These are phyloP conservation scores for Takifugu flavidus DNA, from an alignment of 2,113 vertebrate species.

Conservation along the genomic window DNA sequence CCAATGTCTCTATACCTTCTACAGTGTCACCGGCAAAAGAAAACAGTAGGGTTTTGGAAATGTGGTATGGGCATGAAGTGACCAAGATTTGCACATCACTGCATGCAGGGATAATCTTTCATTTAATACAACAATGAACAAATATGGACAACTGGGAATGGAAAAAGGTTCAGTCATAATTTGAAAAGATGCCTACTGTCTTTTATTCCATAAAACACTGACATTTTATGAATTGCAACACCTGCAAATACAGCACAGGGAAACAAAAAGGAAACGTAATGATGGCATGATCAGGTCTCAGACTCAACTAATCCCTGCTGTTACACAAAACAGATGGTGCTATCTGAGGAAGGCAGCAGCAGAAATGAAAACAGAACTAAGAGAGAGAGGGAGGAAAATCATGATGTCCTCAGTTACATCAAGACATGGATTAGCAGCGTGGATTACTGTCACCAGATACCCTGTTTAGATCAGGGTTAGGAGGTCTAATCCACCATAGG, in stretches of 20 bases:
- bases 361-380: conserved; percentile 30
- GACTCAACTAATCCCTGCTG: conserved; percentile 52
- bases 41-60: too few species aligned
- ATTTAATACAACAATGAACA: too few species aligned
- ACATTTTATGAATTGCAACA: not conserved
- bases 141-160: too few species aligned
- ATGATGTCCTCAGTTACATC: conserved; percentile 63
- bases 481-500: conserved; percentile 65
- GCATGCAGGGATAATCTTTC: too few species aligned
- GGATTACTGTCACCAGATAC: conserved; percentile 73
- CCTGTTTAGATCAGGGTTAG: conserved; percentile 62
- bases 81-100: too few species aligned
- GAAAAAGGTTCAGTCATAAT: too few species aligned
- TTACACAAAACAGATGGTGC: conserved; percentile 54
- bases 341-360: conserved; percentile 41
- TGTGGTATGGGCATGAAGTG: too few species aligned
- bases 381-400: conserved; percentile 34
- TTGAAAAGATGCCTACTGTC: too few species aligned
- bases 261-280: conserved; percentile 24
- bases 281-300: conserved; percentile 40
- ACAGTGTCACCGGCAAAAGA: too few species aligned
- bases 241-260: conserved; percentile 10
- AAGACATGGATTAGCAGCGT: conserved; percentile 67
- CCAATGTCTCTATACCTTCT: not conserved
- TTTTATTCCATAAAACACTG: not conserved